Evolutionary conservation across 1,140 invertebrate species (phyloP), one percentile per base, ranked within the genome.

Genomic region (Gryllus bimaculatus): DNA sequence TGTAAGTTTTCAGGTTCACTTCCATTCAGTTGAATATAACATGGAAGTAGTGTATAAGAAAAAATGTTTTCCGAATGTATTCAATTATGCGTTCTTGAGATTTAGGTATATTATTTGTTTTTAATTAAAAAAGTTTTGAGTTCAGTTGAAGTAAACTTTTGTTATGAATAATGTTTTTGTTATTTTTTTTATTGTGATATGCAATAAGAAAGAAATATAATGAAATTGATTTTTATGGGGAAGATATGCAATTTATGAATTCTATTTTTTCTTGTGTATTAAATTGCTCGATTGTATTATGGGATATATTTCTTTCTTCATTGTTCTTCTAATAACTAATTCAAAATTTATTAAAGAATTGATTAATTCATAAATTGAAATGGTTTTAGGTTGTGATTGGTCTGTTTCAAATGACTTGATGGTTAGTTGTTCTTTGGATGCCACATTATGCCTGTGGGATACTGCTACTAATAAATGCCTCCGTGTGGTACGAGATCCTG

Each of bases 351-450:
- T 66, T 3, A 66, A 2, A 8, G 20, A 5, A 18, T 47, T 48
- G 12, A 12, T 18, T 77, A 39, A 15, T 75, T 5, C 3, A 7
- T 18, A 75, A 21, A 73, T 73, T 73, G 66, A 6, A 15, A 21
- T 75, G 74, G 80, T 83, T 85, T 76, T 82, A 90, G 91, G 90
- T 81, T 93, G 93, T 86, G 93, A 95, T 83, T 96, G 95, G 94
- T 96, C 94, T 4, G 89, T 91, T 12, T 94, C 93, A 20, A 96
- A 96, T 87, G 95, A 96, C 85, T 86, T 95, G 47, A 89, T 96
- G 78, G 91, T 95, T 48, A 93, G 93, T 74, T 92, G 91, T 76
- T 94, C 93, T 13, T 84, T 91, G 80, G 95, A 96, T 86, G 89
- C 90, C 8, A 92, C 91, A 21, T 88, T 95, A 75, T 89, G 92